A percentile compares a stretch with the other conserved stretches of the same genome.
These are phyloP conservation scores for Drosophila paramelanica DNA, from an alignment of 2,888 invertebrate species.

Conservation along the genomic window DNA sequence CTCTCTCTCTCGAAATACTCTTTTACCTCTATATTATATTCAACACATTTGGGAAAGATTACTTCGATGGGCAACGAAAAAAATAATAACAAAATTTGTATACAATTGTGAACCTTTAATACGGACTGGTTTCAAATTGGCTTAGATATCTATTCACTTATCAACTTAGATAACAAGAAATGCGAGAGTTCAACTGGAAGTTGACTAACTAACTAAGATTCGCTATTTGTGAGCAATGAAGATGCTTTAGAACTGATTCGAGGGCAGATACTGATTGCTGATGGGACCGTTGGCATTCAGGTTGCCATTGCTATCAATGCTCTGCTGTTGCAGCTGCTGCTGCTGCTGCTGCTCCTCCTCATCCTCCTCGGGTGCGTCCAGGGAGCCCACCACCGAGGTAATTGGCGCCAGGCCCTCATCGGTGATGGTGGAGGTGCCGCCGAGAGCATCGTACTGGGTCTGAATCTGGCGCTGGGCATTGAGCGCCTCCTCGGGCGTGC, in stretches of 20 bases:
- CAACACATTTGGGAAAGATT: no score
- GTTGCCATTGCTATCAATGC: conserved; percentile 25
- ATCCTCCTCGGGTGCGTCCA: conserved; percentile 77
- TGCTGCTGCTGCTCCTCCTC: conserved; percentile 69
- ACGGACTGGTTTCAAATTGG: conserved; percentile 31
- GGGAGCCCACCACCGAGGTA: conserved; percentile 83
- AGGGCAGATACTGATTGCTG: conserved; percentile 74
- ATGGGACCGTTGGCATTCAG: conserved; percentile 33
- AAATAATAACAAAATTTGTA: not conserved
- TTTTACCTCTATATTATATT: no score
- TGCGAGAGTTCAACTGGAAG: conserved; percentile 27
- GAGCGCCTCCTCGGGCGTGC: conserved; percentile 84
- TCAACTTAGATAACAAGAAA: conserved; percentile 44
- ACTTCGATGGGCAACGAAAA: no score
- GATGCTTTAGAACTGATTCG: conserved; percentile 74
- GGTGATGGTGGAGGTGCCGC: conserved; percentile 82
- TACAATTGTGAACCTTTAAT: conserved; percentile 56
- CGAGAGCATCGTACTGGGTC: conserved; percentile 83
- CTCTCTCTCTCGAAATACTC: no score
- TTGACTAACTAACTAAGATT: conserved; percentile 78
- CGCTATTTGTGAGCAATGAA: conserved; percentile 71
- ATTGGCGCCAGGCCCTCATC: conserved; percentile 84
- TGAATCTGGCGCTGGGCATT: conserved; percentile 84
- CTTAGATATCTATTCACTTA: conserved; percentile 58
- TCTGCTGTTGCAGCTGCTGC: conserved; percentile 31